A percentile compares a stretch with the other conserved stretches of the same genome.
phyloP scores from a whole-genome alignment of 2,113 vertebrate genomes.

The Megaceryle maxima region DNA sequence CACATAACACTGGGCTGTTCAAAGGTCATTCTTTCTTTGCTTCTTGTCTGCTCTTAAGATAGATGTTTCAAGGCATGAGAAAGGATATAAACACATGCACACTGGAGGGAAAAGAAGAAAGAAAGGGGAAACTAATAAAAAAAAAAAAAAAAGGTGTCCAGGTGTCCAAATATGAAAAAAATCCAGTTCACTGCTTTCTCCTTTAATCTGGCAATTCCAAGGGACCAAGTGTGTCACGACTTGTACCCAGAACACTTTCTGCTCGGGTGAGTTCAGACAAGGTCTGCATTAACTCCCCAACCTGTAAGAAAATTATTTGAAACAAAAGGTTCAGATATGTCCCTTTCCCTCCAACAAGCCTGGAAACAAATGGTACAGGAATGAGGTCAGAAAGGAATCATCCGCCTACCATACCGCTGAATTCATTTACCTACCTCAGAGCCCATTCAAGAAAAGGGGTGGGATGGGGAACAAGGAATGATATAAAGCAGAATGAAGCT shows the following conservation, averaged over 20 bases:
- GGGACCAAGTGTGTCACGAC: conserved; percentile 44
- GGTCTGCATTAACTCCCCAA: conserved; percentile 83
- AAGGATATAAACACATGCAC: neutral
- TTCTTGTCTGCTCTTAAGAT: neutral
- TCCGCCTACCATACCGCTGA: conserved; percentile 83
- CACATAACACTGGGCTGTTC: neutral
- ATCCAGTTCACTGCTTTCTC: neutral
- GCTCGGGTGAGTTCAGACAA: conserved; percentile 82
- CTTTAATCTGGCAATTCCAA: neutral
- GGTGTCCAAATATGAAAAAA: neutral
- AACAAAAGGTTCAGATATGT: conserved; percentile 84
- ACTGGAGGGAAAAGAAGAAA: too few species aligned
- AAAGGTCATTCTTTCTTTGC: conserved; percentile 3
- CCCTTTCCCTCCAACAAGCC: conserved; percentile 85
- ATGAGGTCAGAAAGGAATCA: conserved; percentile 80
- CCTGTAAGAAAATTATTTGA: conserved; percentile 85
- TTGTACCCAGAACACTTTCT: conserved; percentile 64
- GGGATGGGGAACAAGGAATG: conserved; percentile 74
- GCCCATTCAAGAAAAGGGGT: conserved; percentile 79
- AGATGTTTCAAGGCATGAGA: neutral
- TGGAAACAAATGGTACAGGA: conserved; percentile 89
- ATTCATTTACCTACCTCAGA: conserved; percentile 92
- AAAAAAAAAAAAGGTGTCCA: neutral
- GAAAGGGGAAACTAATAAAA: neutral
- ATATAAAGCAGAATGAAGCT: conserved; percentile 83